Conservation (phyloP, 2,113 vertebrate species). For the Onychorhynchus coronatus region DNA sequence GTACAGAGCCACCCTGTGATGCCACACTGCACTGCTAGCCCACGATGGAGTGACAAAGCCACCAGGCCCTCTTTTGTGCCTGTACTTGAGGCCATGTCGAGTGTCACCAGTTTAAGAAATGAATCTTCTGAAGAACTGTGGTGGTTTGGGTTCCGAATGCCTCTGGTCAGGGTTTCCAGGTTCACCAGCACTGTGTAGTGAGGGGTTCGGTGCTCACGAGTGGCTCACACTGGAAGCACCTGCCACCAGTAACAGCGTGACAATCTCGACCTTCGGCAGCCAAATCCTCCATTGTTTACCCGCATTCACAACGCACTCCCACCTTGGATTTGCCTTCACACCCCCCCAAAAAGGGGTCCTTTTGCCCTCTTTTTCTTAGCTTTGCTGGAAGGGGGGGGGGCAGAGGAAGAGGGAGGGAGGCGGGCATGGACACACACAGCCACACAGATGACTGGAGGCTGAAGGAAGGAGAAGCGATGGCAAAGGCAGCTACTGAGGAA, state of each 20-base stretch:
- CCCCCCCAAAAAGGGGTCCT: background rate
- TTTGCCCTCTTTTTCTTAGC: background rate
- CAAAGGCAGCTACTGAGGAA: background rate
- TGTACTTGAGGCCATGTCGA: fast-evolving
- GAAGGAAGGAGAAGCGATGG: fast-evolving
- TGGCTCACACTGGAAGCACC: background rate
- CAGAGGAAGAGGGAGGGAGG: too few relatives aligned
- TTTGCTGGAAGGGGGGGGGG: background rate
- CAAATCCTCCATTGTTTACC: background rate
- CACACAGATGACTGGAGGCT: background rate
- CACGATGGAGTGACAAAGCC: background rate
- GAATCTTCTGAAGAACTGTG: fast-evolving
- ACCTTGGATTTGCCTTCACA: background rate
- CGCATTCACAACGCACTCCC: fast-evolving
- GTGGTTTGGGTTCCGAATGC: fast-evolving
- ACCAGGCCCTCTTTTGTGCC: fast-evolving
- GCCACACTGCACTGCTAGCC: fast-evolving
- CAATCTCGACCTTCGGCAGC: fast-evolving
- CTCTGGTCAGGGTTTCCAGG: too few relatives aligned
- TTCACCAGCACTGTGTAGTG: fast-evolving
- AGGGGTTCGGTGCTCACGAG: fast-evolving
- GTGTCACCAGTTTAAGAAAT: fast-evolving
- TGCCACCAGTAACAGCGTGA: background rate
- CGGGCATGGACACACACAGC: background rate
- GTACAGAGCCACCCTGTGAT: background rate